phyloP scores from a whole-genome alignment of 2,113 vertebrate genomes.

The Aphelocoma coerulescens region DNA sequence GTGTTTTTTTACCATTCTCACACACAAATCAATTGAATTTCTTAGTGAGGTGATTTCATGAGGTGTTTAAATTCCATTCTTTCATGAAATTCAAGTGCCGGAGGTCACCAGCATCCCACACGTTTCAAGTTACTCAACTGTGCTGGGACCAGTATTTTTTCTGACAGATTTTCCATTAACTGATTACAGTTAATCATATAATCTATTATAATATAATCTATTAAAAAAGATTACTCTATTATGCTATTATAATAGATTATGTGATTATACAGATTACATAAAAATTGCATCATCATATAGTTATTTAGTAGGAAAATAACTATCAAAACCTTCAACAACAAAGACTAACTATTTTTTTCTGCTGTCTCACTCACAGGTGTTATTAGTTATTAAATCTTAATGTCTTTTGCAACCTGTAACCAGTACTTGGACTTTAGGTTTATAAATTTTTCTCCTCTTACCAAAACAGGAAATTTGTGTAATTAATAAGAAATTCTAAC shows the following conservation, averaged over 20 bases:
- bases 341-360: not conserved
- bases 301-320: not conserved
- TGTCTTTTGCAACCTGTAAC: not conserved
- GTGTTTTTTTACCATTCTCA: not conserved
- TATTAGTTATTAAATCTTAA: not conserved
- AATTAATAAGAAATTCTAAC: not conserved
- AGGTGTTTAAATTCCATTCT: not conserved
- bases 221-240: not conserved
- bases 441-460: not conserved
- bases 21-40: not conserved
- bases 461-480: not conserved
- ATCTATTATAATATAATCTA: not conserved
- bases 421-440: not conserved
- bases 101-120: not conserved
- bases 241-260: not conserved
- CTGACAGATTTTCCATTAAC: not conserved
- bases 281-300: not conserved
- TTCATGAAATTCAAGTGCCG: not conserved
- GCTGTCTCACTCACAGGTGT: not conserved
- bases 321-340: not conserved
- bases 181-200: not conserved
- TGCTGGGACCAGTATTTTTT: not conserved
- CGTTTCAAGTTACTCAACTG: not conserved
- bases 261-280: not conserved
- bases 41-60: not conserved